These are phyloP conservation scores for Tenrec ecaudatus DNA, from an alignment of 2,113 vertebrate genomes.

Conservation along the genomic window DNA sequence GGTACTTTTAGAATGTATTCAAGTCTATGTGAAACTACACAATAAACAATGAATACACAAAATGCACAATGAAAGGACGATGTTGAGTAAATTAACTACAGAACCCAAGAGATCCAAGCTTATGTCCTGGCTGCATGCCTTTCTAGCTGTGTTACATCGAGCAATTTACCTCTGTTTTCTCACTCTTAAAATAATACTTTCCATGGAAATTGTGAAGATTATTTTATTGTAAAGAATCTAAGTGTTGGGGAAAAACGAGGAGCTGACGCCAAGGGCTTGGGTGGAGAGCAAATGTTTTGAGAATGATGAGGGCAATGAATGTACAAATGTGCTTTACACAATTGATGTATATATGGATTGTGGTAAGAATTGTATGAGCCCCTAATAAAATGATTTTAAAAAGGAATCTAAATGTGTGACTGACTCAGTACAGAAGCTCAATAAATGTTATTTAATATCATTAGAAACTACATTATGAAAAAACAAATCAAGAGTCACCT, in stretches of 20 bases:
- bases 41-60: not conserved
- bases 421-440: not conserved
- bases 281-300: no score
- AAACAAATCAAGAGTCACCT: not conserved
- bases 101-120: not conserved
- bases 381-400: no score
- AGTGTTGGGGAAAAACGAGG: no score
- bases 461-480: not conserved
- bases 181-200: not conserved
- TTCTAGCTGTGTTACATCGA: not conserved
- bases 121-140: not conserved
- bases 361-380: no score
- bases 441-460: slow-evolving; percentile 17
- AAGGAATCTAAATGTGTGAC: not conserved
- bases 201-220: not conserved
- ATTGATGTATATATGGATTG: no score
- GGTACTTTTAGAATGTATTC: not conserved
- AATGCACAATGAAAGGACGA: not conserved
- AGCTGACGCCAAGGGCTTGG: no score
- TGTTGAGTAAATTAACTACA: not conserved
- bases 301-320: no score
- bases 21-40: not conserved
- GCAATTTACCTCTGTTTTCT: not conserved
- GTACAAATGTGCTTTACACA: no score
- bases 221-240: slow-evolving; percentile 8